Conservation (phyloP, 2,888 invertebrate genomes). For the Eristalis arbustorum region DNA sequence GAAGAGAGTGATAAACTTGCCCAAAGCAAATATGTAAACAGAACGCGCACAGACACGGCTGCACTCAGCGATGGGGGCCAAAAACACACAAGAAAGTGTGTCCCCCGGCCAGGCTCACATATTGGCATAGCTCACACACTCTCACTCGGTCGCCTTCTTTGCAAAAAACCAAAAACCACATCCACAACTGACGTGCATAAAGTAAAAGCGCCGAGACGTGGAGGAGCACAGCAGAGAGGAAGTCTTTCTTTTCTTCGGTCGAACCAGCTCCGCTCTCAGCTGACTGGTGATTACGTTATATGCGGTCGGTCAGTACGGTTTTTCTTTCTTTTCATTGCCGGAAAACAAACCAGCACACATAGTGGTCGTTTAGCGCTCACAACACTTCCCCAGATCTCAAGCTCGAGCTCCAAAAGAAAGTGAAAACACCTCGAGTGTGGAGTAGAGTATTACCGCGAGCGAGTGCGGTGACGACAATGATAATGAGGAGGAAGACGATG, state of each 20-base stretch:
- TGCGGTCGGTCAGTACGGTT: slow-evolving; percentile 47
- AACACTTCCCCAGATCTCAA: slow-evolving; percentile 47
- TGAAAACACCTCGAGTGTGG: slow-evolving; percentile 37
- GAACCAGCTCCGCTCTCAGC: slow-evolving; percentile 36
- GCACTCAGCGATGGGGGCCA: background rate
- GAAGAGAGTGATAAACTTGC: background rate
- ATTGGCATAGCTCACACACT: background rate
- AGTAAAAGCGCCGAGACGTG: background rate
- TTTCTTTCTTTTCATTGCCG: slow-evolving; percentile 20
- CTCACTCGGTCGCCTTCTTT: background rate
- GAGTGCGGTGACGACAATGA: slow-evolving; percentile 4
- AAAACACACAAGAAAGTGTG: slow-evolving; percentile 22
- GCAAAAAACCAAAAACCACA: slow-evolving; percentile 4
- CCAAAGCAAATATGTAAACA: slow-evolving; percentile 17
- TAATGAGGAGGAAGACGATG: background rate
- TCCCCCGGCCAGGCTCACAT: background rate
- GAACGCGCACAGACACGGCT: background rate
- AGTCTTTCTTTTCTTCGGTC: background rate
- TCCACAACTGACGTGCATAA: background rate
- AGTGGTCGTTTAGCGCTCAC: slow-evolving; percentile 4
- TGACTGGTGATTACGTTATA: slow-evolving; percentile 51
- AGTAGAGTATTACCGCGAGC: background rate
- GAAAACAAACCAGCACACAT: slow-evolving; percentile 43
- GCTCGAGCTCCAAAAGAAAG: slow-evolving; percentile 70
- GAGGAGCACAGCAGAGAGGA: background rate